Evolutionary conservation across 2,113 vertebrate species (phyloP), one percentile per base, ranked within the genome.

Genomic region (Uria aalge): DNA sequence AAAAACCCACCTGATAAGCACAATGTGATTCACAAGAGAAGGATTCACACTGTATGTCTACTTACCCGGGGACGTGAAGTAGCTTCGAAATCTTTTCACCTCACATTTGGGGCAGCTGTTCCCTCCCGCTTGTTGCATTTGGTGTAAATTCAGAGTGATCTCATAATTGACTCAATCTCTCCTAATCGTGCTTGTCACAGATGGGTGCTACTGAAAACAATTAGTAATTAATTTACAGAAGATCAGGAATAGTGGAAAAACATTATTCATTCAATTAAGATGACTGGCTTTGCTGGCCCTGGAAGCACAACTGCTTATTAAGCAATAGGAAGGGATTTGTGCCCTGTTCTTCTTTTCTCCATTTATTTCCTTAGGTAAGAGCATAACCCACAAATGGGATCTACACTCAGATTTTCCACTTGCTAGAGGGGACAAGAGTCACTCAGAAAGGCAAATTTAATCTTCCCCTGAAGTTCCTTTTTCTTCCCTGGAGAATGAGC

Each of bases 171-270:
- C 43, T 96, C 91, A 75, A 4, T 77, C 84, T 69, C 86, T 91
- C 53, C 86, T 85, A 72, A 73, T 87, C 83, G 55, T 9, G 6
- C 77, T 90, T 82, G 62, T 91, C 67, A 88, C 95, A 95, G 91
- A 92, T 92, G 92, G 74, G 57, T 85, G 74, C 77, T 91, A 60
- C 84, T 90, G 89, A 90, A 97, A 95, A 95, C 57, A 96, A 84
- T 80, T 79, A 95, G 86, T 63, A 92, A 90, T 90, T 95, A 88
- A 96, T 94, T 95, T 92, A 92, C 29, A 82, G 80, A 86, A 69
- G 53, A 94, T 76, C n/a, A 47, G 71, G 32, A 91, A 78, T 53
- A 84, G 73, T 78, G 57, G 84, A 94, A 95, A 92, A 95, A 43
- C 50, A 79, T 96, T 93, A 95, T 72, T 85, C 48, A 87, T 89